Percentiles rank a stretch among this genome's conserved stretches.
These are phyloP conservation scores for Microtus montanus DNA, from an alignment of 2,113 vertebrate genomes.

Conservation along the genomic window DNA sequence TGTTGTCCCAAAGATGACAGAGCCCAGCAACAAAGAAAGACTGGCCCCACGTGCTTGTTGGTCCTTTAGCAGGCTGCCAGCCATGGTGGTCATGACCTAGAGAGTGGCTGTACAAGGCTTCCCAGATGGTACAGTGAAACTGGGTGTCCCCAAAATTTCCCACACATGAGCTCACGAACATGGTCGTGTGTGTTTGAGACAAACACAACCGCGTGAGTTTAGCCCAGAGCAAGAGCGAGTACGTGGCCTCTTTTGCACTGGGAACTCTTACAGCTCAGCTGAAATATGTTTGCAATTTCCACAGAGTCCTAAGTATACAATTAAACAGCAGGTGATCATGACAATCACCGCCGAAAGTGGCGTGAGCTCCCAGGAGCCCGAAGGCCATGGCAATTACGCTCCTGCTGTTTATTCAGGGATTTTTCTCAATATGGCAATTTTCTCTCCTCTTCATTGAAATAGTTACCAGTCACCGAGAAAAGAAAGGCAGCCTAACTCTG, in stretches of 20 bases:
- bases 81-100: not conserved
- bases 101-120: not conserved
- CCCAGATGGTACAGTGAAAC: not conserved
- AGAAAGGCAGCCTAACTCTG: slow-evolving; percentile 21
- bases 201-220: not conserved
- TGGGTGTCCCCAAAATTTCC: not conserved
- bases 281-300: slow-evolving; percentile 37
- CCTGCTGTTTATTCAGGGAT: not conserved
- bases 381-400: not conserved
- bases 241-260: slow-evolving; percentile 3
- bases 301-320: slow-evolving; percentile 33
- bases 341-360: slow-evolving; percentile 23
- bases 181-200: not conserved
- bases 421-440: slow-evolving; percentile 22
- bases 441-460: slow-evolving; percentile 51
- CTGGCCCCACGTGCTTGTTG: not conserved
- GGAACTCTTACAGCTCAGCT: slow-evolving; percentile 25
- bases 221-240: not conserved
- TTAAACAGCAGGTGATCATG: slow-evolving; percentile 51
- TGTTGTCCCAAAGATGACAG: not conserved
- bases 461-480: slow-evolving; percentile 24
- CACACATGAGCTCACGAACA: not conserved
- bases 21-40: not conserved
- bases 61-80: not conserved
- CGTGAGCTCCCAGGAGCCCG: not conserved